These are phyloP conservation scores for Labeo calbasu DNA, from an alignment of 2,797 vertebrate species.

Conservation along the genomic window DNA sequence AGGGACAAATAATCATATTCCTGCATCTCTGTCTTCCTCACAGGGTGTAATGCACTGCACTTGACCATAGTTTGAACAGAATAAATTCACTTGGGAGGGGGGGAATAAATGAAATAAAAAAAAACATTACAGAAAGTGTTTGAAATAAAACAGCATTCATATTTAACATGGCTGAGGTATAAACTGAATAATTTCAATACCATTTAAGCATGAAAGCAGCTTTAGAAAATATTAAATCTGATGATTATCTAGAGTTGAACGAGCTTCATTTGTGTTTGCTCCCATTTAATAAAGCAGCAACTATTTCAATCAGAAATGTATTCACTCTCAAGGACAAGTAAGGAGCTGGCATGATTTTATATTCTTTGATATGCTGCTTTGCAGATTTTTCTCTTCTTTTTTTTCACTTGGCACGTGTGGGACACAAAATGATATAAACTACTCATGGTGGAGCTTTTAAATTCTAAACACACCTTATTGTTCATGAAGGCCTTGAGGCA, in stretches of 20 bases:
- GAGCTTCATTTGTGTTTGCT: conserved; percentile 16
- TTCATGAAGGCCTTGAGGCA: conserved; percentile 99
- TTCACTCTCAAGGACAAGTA: conserved; percentile 26
- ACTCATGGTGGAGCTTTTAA: conserved; percentile 14
- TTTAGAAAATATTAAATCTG: background rate
- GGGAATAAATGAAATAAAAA: background rate
- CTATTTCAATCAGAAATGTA: conserved; percentile 9
- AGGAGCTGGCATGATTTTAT: conserved; percentile 10
- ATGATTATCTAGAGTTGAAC: conserved; percentile 2
- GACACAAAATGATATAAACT: conserved; percentile 25
- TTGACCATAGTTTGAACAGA: conserved; percentile 57
- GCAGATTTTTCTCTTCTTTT: background rate
- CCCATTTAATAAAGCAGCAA: background rate
- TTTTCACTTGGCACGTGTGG: background rate
- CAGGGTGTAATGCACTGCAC: conserved; percentile 16
- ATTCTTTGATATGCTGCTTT: conserved; percentile 13
- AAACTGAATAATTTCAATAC: conserved; percentile 1
- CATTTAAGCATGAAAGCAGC: conserved; percentile 16
- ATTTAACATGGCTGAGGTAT: background rate
- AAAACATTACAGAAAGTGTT: background rate
- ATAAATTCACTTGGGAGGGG: no score
- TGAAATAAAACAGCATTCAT: background rate
- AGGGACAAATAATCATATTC: conserved; percentile 73
- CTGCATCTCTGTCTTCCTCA: conserved; percentile 60
- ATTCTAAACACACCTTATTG: conserved; percentile 88